Conservation (phyloP, 2,888 invertebrate species). For the Macrosiphum euphorbiae region DNA sequence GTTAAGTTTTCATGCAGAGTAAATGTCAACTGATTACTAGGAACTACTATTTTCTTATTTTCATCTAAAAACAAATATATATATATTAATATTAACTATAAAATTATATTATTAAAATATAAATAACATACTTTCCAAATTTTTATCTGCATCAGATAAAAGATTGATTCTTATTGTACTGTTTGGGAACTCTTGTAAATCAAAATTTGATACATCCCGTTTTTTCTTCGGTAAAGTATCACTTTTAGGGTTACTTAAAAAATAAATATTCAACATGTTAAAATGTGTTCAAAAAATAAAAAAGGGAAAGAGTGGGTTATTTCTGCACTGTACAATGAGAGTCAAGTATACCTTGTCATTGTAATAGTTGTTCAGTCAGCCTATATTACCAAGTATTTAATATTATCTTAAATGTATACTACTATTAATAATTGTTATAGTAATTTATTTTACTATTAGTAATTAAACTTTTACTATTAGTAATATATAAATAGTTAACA, state of each 20-base stretch:
- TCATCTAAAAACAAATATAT: constrained; percentile 37
- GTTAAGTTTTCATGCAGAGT: constrained; percentile 58
- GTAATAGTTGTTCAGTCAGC: not conserved
- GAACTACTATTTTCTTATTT: constrained; percentile 30
- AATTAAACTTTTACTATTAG: not conserved
- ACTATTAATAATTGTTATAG: not conserved
- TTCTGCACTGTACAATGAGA: not conserved
- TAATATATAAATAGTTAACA: not conserved
- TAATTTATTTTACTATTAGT: not conserved
- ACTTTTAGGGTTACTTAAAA: constrained; percentile 14
- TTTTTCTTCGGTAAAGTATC: constrained; percentile 45
- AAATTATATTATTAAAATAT: not conserved
- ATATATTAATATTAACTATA: not conserved
- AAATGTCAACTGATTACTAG: constrained; percentile 34
- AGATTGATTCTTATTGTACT: not conserved
- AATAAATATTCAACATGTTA: not conserved
- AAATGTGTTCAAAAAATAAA: not conserved
- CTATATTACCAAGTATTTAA: not conserved
- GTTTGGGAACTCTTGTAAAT: constrained; percentile 51
- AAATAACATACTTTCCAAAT: constrained; percentile 32
- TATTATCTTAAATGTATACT: not conserved
- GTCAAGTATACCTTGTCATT: not conserved
- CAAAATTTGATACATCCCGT: constrained; percentile 39
- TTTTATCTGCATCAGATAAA: not conserved
- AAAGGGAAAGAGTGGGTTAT: not conserved